These are phyloP conservation scores for Apostichopus leukothele DNA, from an alignment of 53 echinoderm and acorn worm species.

Conservation along the genomic window DNA sequence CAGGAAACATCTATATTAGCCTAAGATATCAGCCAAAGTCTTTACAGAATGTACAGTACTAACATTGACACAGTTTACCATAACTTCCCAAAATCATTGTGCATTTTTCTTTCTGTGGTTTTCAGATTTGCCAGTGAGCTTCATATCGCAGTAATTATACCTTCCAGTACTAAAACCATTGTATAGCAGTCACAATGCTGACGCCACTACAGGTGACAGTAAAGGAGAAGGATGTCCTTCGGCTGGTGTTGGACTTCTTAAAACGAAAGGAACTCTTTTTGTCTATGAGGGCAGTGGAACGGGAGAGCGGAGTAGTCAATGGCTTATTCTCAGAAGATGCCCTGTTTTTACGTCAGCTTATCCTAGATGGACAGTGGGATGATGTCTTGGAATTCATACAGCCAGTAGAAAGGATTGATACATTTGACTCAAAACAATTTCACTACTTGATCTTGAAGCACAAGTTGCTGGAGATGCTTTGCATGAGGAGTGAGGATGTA, in stretches of 20 bases:
- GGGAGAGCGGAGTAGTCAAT: slow-evolving; percentile 89
- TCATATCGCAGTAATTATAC: neutral
- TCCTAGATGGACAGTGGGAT: slow-evolving; percentile 97
- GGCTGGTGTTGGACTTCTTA: slow-evolving; percentile 88
- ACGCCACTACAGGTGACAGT: slow-evolving; percentile 74
- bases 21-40: too few relatives aligned
- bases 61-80: neutral
- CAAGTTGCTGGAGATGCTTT: slow-evolving; percentile 96
- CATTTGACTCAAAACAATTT: slow-evolving; percentile 81
- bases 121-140: neutral
- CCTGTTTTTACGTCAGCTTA: slow-evolving; percentile 86
- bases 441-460: slow-evolving; percentile 89
- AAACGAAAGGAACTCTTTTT: slow-evolving; percentile 75
- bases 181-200: slow-evolving; percentile 56
- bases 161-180: neutral
- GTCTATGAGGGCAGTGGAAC: slow-evolving; percentile 91
- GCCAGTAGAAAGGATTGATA: slow-evolving; percentile 87
- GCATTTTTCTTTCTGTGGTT: neutral
- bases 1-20: too few relatives aligned
- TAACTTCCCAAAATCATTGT: neutral
- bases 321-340: slow-evolving; percentile 93
- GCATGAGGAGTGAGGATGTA: slow-evolving; percentile 91
- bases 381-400: slow-evolving; percentile 97
- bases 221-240: slow-evolving; percentile 86
- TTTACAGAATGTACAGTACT: neutral